Conservation (phyloP, 1,140 invertebrate genomes). For the Drosophila carrolli region DNA sequence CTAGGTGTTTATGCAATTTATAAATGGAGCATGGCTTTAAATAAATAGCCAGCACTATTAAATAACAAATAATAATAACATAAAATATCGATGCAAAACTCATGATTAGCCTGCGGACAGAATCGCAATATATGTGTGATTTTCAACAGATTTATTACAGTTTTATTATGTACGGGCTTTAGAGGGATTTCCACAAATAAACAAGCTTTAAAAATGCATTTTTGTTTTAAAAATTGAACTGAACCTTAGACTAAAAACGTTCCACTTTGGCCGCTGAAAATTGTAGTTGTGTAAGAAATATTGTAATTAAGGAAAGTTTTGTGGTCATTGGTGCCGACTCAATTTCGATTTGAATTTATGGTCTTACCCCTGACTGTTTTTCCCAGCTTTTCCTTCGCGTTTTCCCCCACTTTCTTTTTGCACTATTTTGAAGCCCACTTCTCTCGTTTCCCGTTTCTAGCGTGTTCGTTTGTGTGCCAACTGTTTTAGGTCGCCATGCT, state of each 20-base stretch:
- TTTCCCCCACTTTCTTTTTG: not conserved
- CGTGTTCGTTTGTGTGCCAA: slow-evolving; percentile 43
- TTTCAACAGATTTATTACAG: no score
- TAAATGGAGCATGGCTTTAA: slow-evolving; percentile 22
- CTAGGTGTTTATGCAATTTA: slow-evolving; percentile 24
- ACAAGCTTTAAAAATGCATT: no score
- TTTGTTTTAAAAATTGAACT: no score
- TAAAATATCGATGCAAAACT: not conserved
- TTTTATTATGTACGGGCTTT: no score
- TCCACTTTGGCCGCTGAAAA: no score
- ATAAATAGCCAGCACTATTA: slow-evolving; percentile 2
- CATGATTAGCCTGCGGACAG: no score
- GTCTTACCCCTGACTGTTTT: not conserved
- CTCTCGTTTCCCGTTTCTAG: not conserved
- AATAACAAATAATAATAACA: not conserved
- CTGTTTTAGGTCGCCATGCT: slow-evolving; percentile 52
- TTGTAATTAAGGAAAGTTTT: not conserved
- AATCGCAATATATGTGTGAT: no score
- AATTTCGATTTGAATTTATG: slow-evolving; percentile 2
- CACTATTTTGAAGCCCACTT: slow-evolving; percentile 3
- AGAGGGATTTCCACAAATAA: no score
- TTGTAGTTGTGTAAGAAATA: not conserved
- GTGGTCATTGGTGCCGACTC: not conserved
- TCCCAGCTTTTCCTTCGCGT: not conserved
- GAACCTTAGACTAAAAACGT: no score